Evolutionary conservation across 1,140 invertebrate genomes (phyloP).

Genomic region (Planococcus citri): DNA sequence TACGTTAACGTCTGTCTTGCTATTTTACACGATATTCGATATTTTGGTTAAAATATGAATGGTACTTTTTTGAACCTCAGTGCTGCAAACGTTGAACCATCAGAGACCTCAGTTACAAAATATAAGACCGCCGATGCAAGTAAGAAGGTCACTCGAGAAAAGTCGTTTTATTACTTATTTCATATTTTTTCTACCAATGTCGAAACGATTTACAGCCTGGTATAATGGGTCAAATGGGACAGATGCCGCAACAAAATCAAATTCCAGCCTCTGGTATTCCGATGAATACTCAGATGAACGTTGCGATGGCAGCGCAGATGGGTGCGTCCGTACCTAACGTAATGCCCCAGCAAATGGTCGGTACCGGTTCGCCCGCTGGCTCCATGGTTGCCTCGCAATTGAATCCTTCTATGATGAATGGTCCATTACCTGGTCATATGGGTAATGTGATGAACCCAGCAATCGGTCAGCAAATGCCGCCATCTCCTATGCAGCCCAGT

Average conservation of each 20-base stretch:
- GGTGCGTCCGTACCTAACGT: not conserved
- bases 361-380: not conserved
- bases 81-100: slow-evolving; percentile 46
- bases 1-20: no score
- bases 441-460: slow-evolving; percentile 27
- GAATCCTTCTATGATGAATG: slow-evolving; percentile 36
- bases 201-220: not conserved
- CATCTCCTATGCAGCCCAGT: slow-evolving; percentile 29
- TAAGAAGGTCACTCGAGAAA: no score
- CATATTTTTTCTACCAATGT: not conserved
- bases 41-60: no score
- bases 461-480: not conserved
- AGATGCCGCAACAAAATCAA: slow-evolving; percentile 31
- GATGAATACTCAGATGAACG: slow-evolving; percentile 26
- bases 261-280: slow-evolving; percentile 33
- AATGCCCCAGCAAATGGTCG: not conserved
- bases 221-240: slow-evolving; percentile 30
- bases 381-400: slow-evolving; percentile 21
- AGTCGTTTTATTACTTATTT: not conserved
- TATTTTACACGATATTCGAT: not conserved
- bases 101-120: slow-evolving; percentile 39
- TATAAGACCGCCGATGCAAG: slow-evolving; percentile 24
- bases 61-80: no score
- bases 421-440: slow-evolving; percentile 35
- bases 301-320: not conserved